Conservation (phyloP, 1,140 invertebrate genomes). For the Nasonia longicornis region DNA sequence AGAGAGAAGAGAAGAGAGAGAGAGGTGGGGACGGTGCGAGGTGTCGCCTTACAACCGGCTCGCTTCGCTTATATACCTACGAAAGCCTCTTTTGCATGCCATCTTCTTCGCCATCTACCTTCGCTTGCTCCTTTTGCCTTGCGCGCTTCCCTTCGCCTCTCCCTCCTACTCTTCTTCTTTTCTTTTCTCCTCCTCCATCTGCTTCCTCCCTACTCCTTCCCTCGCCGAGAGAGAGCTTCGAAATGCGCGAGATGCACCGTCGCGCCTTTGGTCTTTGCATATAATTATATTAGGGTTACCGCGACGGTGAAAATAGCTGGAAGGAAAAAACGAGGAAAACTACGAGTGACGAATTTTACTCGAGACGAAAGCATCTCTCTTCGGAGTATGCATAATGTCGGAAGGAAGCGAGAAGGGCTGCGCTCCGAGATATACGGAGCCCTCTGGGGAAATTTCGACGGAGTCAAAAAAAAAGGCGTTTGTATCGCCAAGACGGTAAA, state of each 20-base stretch:
- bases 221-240: not conserved
- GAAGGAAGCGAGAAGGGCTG: constrained; percentile 24
- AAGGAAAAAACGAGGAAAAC: not conserved
- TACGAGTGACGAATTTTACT: constrained; percentile 24
- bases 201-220: constrained; percentile 25
- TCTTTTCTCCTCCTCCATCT: constrained; percentile 47
- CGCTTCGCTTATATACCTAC: constrained; percentile 62
- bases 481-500: constrained; percentile 16
- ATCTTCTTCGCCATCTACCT: constrained; percentile 67
- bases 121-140: constrained; percentile 60
- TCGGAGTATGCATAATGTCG: not conserved
- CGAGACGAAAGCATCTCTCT: constrained; percentile 52
- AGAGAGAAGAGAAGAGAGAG: constrained; percentile 51
- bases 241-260: constrained; percentile 57
- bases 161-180: constrained; percentile 35
- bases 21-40: constrained; percentile 61
- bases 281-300: constrained; percentile 66
- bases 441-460: constrained; percentile 59
- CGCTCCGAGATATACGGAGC: constrained; percentile 55
- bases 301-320: constrained; percentile 40
- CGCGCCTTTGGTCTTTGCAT: constrained; percentile 63
- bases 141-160: constrained; percentile 52
- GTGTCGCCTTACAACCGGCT: constrained; percentile 70
- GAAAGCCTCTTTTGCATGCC: constrained; percentile 69
- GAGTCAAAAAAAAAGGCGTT: constrained; percentile 13